Evolutionary conservation across 2,888 invertebrate genomes (phyloP), one percentile per base, ranked within the genome.

Genomic region (Prostheceraeus crozeri): DNA sequence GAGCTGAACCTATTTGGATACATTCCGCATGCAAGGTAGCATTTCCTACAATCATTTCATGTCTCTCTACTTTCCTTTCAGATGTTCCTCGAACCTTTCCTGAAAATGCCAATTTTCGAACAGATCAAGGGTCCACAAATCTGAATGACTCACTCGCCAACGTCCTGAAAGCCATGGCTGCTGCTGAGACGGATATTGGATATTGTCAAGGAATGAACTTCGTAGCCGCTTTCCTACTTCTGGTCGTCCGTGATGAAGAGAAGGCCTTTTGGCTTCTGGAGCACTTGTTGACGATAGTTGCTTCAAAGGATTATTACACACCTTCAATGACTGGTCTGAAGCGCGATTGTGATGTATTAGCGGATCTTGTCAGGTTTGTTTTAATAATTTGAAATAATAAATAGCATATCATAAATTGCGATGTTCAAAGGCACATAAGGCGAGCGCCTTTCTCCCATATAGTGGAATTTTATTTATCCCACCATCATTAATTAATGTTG

Each of bases 61-160:
- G 11, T 10, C n/a, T 3, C 19, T 14, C 3, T 48, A 28, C 35
- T 58, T 55, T 21, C 53, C 60, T 62, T 62, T 1, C 64, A 72
- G 91, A 91, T 80, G 79, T 91, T 68, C 89, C 89, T 64, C 81
- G 93, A 64, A 93, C 91, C 63, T 93, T 90, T 79, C 91, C 91
- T 57, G 90, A 91, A 73, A 93, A 93, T 77, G 87, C 90, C 67
- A 87, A 85, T 76, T 93, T 93, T 73, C 66, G 68, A 63, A n/a
- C n/a, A n/a, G n/a, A n/a, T n/a, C n/a, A n/a, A n/a, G n/a, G n/a
- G n/a, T n/a, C n/a, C n/a, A n/a, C n/a, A n/a, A 84, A 84, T 65
- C 67, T 68, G n/a, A 82, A 83, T 58, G 84, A 84, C 57, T 82
- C 83, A 1, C 78, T 93, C 52, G 88, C 83, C 69, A 86, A 89